A percentile compares a stretch with the other conserved stretches of the same genome.
phyloP scores from a whole-genome alignment of 2,113 vertebrate genomes.

The Actinemys pallida region DNA sequence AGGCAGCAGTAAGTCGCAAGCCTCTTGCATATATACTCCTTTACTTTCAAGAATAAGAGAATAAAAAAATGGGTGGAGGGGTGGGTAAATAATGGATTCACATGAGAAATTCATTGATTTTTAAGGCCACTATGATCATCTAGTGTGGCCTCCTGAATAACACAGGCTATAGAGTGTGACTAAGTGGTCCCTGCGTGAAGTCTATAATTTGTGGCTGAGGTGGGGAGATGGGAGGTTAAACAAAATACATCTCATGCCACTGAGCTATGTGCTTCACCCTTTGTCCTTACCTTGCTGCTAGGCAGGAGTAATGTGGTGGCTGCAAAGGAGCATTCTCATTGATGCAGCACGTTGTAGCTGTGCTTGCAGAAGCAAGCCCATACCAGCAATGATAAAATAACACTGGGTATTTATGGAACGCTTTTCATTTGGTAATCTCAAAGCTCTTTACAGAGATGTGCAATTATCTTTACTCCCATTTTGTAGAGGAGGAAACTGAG shows the following conservation, averaged over 20 bases:
- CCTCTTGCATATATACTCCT: not conserved
- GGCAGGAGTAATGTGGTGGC: not conserved
- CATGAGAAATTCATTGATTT: not conserved
- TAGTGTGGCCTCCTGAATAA: not conserved
- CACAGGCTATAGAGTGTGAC: not conserved
- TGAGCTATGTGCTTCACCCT: not conserved
- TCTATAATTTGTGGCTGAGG: not conserved
- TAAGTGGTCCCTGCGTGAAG: not conserved
- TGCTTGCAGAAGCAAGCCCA: not conserved
- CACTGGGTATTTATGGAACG: not conserved
- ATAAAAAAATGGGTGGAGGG: not conserved
- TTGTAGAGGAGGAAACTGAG: not conserved
- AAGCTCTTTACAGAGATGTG: not conserved
- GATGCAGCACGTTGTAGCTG: not conserved
- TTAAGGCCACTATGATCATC: not conserved
- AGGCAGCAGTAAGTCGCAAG: not conserved
- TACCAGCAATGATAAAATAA: not conserved
- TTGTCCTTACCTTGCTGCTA: not conserved
- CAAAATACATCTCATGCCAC: not conserved
- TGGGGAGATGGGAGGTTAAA: not conserved
- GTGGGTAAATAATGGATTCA: fast-evolving
- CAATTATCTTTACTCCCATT: not conserved
- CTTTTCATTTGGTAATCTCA: not conserved
- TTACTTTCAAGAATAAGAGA: not conserved
- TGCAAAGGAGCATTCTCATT: not conserved